These are phyloP conservation scores for Drosophila greeni DNA, from an alignment of 2,888 invertebrate genomes.

Conservation along the genomic window DNA sequence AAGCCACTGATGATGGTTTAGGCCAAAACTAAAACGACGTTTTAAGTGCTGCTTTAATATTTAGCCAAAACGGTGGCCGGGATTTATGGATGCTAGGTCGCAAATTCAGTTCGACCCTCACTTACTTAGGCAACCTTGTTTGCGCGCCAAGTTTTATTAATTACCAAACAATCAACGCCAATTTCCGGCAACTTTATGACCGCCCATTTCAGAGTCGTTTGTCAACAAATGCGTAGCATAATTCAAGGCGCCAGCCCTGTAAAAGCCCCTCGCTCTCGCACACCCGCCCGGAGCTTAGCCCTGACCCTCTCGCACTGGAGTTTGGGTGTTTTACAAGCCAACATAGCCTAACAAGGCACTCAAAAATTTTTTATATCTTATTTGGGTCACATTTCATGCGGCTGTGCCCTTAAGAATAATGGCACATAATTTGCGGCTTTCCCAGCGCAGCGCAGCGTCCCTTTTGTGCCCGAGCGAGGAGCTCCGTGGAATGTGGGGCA, in stretches of 20 bases:
- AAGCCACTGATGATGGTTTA: conserved; percentile 11
- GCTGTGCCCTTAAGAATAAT: conserved; percentile 73
- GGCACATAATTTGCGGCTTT: conserved; percentile 75
- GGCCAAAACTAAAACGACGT: conserved; percentile 2
- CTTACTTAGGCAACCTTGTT: conserved; percentile 24
- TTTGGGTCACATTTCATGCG: conserved; percentile 73
- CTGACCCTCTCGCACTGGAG: conserved; percentile 18
- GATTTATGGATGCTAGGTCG: conserved; percentile 5
- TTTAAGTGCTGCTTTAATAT: conserved; percentile 8
- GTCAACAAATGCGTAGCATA: conserved; percentile 71
- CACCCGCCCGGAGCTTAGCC: neutral
- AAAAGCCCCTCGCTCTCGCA: conserved; percentile 1
- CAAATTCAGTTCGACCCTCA: conserved; percentile 10
- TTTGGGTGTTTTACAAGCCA: conserved; percentile 45
- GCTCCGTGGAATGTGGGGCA: conserved; percentile 20
- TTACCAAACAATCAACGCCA: conserved; percentile 68
- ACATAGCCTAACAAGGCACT: conserved; percentile 64
- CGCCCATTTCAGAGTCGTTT: conserved; percentile 68
- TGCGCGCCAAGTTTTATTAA: conserved; percentile 61
- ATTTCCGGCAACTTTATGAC: conserved; percentile 66
- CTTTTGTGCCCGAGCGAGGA: conserved; percentile 3
- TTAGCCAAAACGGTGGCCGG: neutral
- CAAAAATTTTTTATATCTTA: conserved; percentile 71
- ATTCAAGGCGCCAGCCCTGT: conserved; percentile 42
- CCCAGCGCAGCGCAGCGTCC: conserved; percentile 38